A percentile compares a stretch with the other conserved stretches of the same genome.
These are phyloP conservation scores for Schrankia costaestrigalis DNA, from an alignment of 2,888 invertebrate genomes.

Conservation along the genomic window DNA sequence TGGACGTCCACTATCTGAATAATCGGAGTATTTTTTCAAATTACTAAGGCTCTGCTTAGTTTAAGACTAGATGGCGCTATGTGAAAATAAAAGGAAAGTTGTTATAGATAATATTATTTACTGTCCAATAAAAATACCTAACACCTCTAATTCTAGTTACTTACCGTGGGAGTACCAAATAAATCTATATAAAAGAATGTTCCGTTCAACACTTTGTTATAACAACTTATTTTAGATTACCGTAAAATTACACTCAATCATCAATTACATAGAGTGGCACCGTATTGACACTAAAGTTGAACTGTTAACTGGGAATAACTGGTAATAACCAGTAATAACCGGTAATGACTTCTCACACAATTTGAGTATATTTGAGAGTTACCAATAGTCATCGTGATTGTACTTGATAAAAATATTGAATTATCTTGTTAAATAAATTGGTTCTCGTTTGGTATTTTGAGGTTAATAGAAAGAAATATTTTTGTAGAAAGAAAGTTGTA, in stretches of 20 bases:
- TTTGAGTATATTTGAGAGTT: too few species aligned
- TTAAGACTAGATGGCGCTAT: too few species aligned
- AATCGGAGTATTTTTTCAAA: too few species aligned
- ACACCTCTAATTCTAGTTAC: too few species aligned
- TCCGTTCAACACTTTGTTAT: conserved; percentile 5
- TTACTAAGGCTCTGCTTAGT: too few species aligned
- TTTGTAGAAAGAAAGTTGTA: too few species aligned
- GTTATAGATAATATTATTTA: too few species aligned
- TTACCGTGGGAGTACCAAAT: conserved; percentile 13
- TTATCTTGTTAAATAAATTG: conserved; percentile 6
- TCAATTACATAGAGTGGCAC: conserved; percentile 26
- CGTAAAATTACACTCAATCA: conserved; percentile 15
- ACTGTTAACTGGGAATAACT: conserved; percentile 6
- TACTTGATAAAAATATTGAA: conserved; percentile 1
- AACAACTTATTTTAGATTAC: conserved; percentile 12
- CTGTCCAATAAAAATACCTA: too few species aligned
- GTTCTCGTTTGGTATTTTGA: not conserved
- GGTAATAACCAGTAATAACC: conserved; percentile 5
- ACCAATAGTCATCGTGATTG: conserved; percentile 6
- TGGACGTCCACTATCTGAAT: too few species aligned
- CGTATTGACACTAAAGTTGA: conserved; percentile 13
- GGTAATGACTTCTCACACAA: conserved; percentile 10
- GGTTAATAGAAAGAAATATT: too few species aligned
- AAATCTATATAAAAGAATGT: conserved; percentile 9
- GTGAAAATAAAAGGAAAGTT: too few species aligned